Base-by-base conservation (phyloP, 1,140 invertebrate species). In the Odontomachus brunneus region DNA sequence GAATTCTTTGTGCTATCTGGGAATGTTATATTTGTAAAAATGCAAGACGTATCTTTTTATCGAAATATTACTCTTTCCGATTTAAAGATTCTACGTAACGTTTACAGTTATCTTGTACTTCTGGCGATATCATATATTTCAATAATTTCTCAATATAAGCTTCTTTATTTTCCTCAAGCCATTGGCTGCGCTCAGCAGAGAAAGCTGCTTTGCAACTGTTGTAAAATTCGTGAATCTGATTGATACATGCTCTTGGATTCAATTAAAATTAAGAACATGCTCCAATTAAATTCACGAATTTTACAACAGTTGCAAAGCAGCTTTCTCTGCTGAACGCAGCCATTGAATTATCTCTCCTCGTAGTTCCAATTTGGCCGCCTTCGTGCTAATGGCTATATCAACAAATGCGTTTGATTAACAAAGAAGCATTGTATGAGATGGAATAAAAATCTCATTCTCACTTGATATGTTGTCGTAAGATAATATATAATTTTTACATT, bases 21-120 rank as follows among this genome's bases (percentile, higher is more conserved):
- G n/a, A 51, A 51, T 51, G 12, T 51, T 51, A 51, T 12, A 51
- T n/a, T n/a, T n/a, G n/a, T n/a, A n/a, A n/a, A n/a, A 69, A 0
- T 29, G 1, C 19, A 51, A 69, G n/a, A 49, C 22, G 17, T 3
- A 0, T 59, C 11, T n/a, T 69, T 19, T 33, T 65, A 59, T 7
- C 12, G 24, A 66, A 26, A 65, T 74, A 63, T 63, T 90, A 75
- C 66, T 92, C 88, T 86, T 97, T 97, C 87, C 95, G 95, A 89
- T 97, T 97, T 11, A 97, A 92, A 24, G 95, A 91, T 87, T 97
- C 94, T 24, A 97, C 93, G 90, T 97, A 97, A 60, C 95, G 89
- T 84, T 96, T 96, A 66, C 97, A 91, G 9, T 94, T 94, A 87
- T 96, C 94, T 92, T 97, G 97, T 1, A 97, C 95, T 88, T 95